Conservation (phyloP, 2,888 invertebrate species). For the Griposia aprilina region DNA sequence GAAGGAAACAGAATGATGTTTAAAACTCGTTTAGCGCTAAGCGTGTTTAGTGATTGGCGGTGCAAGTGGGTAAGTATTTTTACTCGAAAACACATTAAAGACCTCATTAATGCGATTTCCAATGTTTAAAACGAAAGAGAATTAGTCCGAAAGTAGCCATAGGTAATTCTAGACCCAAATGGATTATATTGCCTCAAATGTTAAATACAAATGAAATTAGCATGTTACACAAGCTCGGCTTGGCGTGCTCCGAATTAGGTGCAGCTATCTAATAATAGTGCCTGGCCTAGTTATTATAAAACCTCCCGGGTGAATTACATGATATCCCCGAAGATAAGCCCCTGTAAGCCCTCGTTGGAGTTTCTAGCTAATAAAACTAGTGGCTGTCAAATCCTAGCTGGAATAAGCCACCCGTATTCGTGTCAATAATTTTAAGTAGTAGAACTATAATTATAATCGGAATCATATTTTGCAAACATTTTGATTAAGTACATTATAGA, state of each 20-base stretch:
- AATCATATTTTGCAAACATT: not conserved
- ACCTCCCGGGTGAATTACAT: slow-evolving; percentile 35
- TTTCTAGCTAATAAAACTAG: slow-evolving; percentile 1
- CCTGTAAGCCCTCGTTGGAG: not conserved
- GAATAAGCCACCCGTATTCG: slow-evolving; percentile 6
- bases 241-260: slow-evolving; percentile 29
- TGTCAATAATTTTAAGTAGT: no score
- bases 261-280: slow-evolving; percentile 33
- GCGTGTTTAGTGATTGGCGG: no score
- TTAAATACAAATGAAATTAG: slow-evolving; percentile 31
- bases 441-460: not conserved
- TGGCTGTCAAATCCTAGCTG: not conserved
- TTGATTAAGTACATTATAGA: not conserved
- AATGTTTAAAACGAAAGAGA: slow-evolving; percentile 6
- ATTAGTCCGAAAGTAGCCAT: not conserved
- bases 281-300: slow-evolving; percentile 44
- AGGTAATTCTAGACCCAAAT: slow-evolving; percentile 10
- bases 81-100: not conserved
- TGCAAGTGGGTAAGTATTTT: no score
- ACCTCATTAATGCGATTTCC: not conserved
- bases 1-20: no score
- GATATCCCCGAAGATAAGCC: slow-evolving; percentile 11
- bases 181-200: slow-evolving; percentile 30
- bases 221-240: slow-evolving; percentile 29
- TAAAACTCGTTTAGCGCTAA: no score